Conservation (phyloP, 1,140 invertebrate genomes). For the Euwallacea similis region DNA sequence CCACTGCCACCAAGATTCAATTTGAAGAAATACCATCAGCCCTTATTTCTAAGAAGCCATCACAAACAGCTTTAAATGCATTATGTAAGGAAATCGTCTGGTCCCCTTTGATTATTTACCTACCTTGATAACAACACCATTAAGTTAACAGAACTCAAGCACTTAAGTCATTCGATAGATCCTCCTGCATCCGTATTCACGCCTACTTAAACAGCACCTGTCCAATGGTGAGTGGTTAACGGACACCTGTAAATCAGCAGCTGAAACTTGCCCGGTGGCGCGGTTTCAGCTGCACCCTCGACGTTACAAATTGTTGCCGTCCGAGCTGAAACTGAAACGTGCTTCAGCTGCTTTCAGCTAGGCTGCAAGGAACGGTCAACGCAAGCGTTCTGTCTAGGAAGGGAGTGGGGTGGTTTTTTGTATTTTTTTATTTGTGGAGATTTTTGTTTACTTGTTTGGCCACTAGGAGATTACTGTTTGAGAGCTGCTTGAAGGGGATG, state of each 20-base stretch:
- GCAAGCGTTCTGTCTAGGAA: background rate
- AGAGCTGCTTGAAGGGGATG: background rate
- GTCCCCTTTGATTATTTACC: no score
- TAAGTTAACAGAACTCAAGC: no score
- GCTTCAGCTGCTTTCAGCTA: background rate
- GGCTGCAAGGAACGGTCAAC: background rate
- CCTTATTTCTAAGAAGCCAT: no score
- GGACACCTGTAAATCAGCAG: conserved; percentile 3
- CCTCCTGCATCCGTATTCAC: conserved; percentile 46
- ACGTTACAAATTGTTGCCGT: background rate
- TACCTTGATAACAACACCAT: no score
- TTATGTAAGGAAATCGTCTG: no score
- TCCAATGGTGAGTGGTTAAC: background rate
- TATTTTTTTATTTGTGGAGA: background rate
- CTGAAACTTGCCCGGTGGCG: background rate
- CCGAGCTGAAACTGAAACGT: conserved; percentile 4
- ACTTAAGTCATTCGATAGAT: no score
- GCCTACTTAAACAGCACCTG: conserved; percentile 34
- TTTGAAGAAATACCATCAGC: no score
- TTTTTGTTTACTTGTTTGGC: background rate
- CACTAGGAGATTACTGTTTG: background rate
- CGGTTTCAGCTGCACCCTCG: background rate
- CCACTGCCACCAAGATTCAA: no score
- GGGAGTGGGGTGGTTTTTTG: background rate
- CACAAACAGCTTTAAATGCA: no score